Evolutionary conservation across 2,888 invertebrate genomes (phyloP).

Genomic region (Mimachlamys varia): DNA sequence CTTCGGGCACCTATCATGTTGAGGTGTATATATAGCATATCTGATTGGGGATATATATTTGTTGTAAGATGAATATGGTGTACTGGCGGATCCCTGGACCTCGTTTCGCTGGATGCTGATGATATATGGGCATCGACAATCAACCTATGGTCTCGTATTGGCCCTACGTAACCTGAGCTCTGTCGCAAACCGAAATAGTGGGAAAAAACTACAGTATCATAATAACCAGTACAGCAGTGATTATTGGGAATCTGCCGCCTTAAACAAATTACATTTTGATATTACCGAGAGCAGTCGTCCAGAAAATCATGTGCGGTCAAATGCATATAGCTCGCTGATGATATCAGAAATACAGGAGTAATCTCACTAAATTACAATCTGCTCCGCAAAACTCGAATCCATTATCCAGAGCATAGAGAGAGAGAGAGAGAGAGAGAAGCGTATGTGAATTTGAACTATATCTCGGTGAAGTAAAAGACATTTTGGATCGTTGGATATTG

Average conservation of each 20-base stretch:
- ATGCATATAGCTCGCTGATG: slow-evolving; percentile 24
- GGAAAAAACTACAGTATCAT: slow-evolving; percentile 1
- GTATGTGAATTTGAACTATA: slow-evolving; percentile 2
- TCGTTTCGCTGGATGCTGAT: neutral
- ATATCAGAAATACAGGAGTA: slow-evolving; percentile 4
- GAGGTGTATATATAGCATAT: neutral
- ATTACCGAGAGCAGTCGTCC: neutral
- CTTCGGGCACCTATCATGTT: neutral
- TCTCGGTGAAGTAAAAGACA: slow-evolving; percentile 14
- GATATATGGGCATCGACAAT: neutral
- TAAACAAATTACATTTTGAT: slow-evolving; percentile 29
- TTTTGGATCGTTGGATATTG: neutral
- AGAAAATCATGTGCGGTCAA: slow-evolving; percentile 31
- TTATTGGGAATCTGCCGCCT: neutral
- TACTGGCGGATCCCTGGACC: neutral
- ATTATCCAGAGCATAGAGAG: neutral
- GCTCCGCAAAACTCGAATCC: neutral
- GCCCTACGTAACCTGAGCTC: neutral
- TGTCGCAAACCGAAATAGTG: neutral
- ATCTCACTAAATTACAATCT: slow-evolving; percentile 15
- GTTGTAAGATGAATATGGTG: neutral
- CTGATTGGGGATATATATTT: neutral
- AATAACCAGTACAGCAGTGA: neutral
- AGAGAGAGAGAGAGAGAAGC: neutral
- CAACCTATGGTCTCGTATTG: slow-evolving; percentile 15